Evolutionary conservation across 1,140 invertebrate species (phyloP).

Genomic region (Meloidogyne floridensis): DNA sequence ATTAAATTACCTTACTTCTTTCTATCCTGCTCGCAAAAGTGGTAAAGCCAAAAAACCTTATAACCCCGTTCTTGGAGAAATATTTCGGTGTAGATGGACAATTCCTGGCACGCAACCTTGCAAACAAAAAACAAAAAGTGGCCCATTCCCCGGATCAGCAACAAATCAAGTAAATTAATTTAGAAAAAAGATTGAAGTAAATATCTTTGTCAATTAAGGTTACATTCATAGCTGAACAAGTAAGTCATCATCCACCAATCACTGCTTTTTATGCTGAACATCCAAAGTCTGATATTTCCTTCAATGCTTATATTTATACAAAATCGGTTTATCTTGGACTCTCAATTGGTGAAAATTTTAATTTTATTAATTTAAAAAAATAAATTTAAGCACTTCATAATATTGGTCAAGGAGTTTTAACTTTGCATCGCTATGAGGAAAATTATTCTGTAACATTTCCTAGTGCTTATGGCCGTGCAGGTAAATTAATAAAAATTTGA

Average conservation of each 20-base stretch:
- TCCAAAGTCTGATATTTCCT: conserved; percentile 66
- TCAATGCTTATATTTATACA: conserved; percentile 71
- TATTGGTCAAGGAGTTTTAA: conserved; percentile 69
- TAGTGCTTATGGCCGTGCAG: too few relatives aligned
- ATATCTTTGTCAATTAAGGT: conserved; percentile 43
- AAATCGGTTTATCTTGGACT: conserved; percentile 71
- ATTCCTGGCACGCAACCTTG: conserved; percentile 70
- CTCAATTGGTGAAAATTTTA: conserved; percentile 66
- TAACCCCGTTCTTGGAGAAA: conserved; percentile 72
- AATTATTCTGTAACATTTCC: conserved; percentile 70
- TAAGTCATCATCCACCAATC: conserved; percentile 94
- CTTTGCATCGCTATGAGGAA: conserved; percentile 68
- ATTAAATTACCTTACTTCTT: conserved; percentile 68
- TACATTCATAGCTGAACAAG: conserved; percentile 90
- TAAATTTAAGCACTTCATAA: conserved; percentile 67
- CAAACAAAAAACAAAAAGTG: conserved; percentile 68
- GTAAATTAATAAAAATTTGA: too few relatives aligned
- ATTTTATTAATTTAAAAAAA: conserved; percentile 16
- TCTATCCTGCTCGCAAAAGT: conserved; percentile 69
- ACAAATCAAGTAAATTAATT: conserved; percentile 47
- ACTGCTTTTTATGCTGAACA: conserved; percentile 71
- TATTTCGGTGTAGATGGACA: conserved; percentile 70
- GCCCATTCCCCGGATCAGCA: conserved; percentile 62
- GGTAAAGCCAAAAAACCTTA: conserved; percentile 72
- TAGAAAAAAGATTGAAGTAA: too few relatives aligned